These are phyloP conservation scores for Eptesicus fuscus DNA, from an alignment of 2,113 vertebrate genomes.

Conservation along the genomic window DNA sequence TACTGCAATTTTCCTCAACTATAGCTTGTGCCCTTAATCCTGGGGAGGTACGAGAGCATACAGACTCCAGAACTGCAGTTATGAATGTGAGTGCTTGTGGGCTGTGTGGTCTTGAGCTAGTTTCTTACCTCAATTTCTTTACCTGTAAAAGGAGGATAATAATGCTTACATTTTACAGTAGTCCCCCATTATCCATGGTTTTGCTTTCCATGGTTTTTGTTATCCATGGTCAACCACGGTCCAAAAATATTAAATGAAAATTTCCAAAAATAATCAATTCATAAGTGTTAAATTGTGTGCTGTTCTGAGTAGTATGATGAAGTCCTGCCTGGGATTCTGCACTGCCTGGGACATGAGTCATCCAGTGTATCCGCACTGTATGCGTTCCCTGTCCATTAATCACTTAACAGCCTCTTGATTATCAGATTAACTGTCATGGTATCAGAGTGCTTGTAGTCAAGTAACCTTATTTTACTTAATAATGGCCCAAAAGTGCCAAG, in stretches of 20 bases:
- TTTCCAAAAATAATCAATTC: neutral
- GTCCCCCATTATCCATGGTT: neutral
- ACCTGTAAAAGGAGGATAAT: neutral
- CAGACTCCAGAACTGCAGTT: neutral
- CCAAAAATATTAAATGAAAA: neutral
- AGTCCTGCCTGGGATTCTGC: neutral
- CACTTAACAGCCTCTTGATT: neutral
- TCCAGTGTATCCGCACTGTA: neutral
- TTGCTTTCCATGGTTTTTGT: neutral
- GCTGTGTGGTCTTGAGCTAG: neutral
- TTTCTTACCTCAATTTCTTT: neutral
- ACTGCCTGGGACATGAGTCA: neutral
- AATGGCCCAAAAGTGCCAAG: neutral
- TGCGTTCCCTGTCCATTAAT: too few species aligned
- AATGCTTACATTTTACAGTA: neutral
- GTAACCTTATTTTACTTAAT: neutral
- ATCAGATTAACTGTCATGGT: neutral
- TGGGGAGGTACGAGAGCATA: neutral
- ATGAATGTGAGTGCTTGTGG: neutral
- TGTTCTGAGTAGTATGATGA: neutral
- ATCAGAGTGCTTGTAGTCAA: neutral
- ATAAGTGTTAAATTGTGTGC: neutral
- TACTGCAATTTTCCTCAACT: neutral
- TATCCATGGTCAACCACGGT: neutral
- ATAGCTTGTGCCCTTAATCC: neutral